Evolutionary conservation across 2,797 vertebrate species (phyloP), one percentile per base, ranked within the genome.

Genomic region (Myotis planiceps): DNA sequence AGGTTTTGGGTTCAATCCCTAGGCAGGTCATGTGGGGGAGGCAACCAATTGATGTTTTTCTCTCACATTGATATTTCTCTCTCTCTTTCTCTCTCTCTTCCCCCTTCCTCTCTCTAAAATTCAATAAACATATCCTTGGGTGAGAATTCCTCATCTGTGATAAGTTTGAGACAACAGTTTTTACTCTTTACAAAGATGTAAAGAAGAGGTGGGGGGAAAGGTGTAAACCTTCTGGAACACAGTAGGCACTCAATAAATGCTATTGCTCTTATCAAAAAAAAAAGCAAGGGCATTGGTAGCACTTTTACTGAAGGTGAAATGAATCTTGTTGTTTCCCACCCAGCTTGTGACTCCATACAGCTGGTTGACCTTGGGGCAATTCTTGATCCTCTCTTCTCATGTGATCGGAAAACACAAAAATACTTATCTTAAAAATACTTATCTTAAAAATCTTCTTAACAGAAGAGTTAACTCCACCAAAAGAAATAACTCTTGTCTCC

Each of bases 231-330:
- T 37, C 47, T n/a, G 49, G 84, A 76, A 84, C 39, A 65, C 0
- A 3, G 5, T 5, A 25, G 25, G 37, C 10, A n/a, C 6, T 87
- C 53, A 84, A 49, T 2, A 66, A 80, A 34, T 1, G 2, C 18
- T 32, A n/a, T 66, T 9, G 49, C 18, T 45, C 1, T 49, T 16
- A 34, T 39, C 2, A 45, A 51, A 27, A 63, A 49, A 34, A 53
- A 60, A 49, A 34, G 18, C 5, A 47, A n/a, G 2, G 15, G 37
- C 9, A 5, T 1, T 8, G 9, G 6, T 3, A 29, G 60, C 25
- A 7, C 29, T 32, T 6, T 55, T 1, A 51, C 0, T 2, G 4
- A 55, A 15, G 6, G n/a, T 12, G 16, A 83, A 53, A 69, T 7
- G 16, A 69, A 45, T 13, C 27, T 68, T 27, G 7, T 45, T 16